phyloP scores from a whole-genome alignment of 2,113 vertebrate species.

The Rhabdomys dilectus region DNA sequence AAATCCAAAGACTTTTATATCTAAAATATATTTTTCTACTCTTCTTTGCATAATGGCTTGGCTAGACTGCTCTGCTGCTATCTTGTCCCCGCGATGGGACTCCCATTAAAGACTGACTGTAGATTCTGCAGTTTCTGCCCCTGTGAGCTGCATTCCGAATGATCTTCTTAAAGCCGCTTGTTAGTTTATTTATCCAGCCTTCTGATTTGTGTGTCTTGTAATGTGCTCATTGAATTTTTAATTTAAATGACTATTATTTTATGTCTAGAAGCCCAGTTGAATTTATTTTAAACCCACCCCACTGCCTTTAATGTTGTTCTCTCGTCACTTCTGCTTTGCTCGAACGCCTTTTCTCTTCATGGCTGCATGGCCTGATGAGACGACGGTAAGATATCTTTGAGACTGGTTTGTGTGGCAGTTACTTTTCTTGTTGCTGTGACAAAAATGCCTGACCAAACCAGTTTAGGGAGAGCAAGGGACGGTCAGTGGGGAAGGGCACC shows the following conservation, averaged over 20 bases:
- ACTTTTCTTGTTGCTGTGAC: neutral
- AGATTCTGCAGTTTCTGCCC: too few species aligned
- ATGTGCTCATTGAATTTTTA: neutral
- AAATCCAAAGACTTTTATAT: neutral
- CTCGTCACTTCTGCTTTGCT: neutral
- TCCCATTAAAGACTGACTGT: neutral
- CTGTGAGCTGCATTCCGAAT: neutral
- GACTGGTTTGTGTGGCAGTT: neutral
- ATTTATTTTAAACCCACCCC: neutral
- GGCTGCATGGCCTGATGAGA: neutral
- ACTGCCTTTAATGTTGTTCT: neutral
- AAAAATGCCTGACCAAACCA: neutral
- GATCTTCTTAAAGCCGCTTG: neutral
- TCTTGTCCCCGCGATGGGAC: neutral
- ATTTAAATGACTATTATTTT: neutral
- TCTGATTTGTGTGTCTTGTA: neutral
- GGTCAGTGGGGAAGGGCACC: neutral
- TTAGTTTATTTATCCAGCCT: neutral
- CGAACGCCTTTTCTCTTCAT: neutral
- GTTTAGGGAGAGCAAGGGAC: neutral
- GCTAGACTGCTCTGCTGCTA: too few species aligned
- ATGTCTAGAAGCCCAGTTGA: neutral
- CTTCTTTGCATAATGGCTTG: neutral
- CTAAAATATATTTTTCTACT: neutral
- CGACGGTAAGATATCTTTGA: neutral